Base-by-base conservation (phyloP, 2,113 vertebrate species). In the Microtus richardsoni region DNA sequence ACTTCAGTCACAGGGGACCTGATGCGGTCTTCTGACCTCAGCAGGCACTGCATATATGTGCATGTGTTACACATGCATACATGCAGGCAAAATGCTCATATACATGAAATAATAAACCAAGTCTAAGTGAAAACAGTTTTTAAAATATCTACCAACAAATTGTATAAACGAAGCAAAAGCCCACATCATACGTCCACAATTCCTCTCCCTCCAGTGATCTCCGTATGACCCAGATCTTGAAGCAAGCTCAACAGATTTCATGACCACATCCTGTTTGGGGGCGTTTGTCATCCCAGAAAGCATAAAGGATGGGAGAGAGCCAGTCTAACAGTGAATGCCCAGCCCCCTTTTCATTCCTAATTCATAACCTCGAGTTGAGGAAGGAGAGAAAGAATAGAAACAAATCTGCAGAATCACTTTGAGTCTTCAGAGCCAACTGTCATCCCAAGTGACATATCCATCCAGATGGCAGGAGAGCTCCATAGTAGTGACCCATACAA, bases 141-240 rank as follows among this genome's bases (percentile, higher is more conserved):
- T 30, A 36, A 54, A n/a, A 58, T 3, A 73, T 21, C 47, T 82
- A 71, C 82, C 64, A 73, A 86, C 82, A 88, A 96, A 87, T 62
- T 58, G 12, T 74, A 33, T 41, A 10, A 83, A 83, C 44, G 68
- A 89, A 95, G 36, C 26, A 49, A 71, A 97, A 97, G 89, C 66
- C 89, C 58, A 89, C 16, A 64, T 0, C 17, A 58, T 39, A 39
- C 3, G 1, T 88, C 49, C 70, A 83, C 41, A 89, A 89, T 39
- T 49, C 17, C 73, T 74, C 54, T 79, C 71, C 70, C 30, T 12
- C 77, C n/a, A 49, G 70, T 66, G 24, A 88, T 84, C 89, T 90
- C 52, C 28, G 54, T 30, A 21, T 58, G 77, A 24, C 19, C 68
- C 41, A 12, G 4, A 75, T 41, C 62, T 74, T 30, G 62, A 84